phyloP scores from a whole-genome alignment of 2,888 invertebrate genomes.

The Pandemis cinnamomeana region DNA sequence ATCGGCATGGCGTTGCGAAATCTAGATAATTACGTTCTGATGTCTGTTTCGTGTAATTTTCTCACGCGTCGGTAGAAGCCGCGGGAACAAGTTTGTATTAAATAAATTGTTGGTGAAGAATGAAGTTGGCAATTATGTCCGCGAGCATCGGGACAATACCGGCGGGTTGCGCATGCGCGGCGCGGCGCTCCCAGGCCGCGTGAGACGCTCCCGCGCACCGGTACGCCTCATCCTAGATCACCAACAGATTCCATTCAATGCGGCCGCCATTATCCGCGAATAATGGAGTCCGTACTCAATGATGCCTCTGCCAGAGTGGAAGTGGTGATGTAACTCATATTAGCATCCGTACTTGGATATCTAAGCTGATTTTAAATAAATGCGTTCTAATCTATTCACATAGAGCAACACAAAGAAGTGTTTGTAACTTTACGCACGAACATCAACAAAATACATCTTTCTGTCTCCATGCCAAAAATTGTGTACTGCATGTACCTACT shows the following conservation, averaged over 20 bases:
- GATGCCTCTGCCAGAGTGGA: neutral
- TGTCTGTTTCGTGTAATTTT: constrained; percentile 12
- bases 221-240: neutral
- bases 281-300: neutral
- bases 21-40: constrained; percentile 10
- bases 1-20: constrained; percentile 10
- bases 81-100: constrained; percentile 14
- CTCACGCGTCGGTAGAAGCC: constrained; percentile 9
- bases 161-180: constrained; percentile 25
- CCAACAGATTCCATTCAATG: neutral
- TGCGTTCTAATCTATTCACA: no score
- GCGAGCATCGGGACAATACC: constrained; percentile 48
- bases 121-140: constrained; percentile 42
- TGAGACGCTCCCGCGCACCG: constrained; percentile 40
- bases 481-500: no score
- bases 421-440: no score
- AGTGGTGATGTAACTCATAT: neutral
- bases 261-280: neutral
- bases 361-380: no score
- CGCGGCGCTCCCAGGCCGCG: constrained; percentile 43
- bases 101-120: neutral
- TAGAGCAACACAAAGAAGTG: no score
- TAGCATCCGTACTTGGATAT: neutral
- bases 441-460: no score
- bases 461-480: no score